A percentile compares a stretch with the other conserved stretches of the same genome.
phyloP scores from a whole-genome alignment of 2,797 vertebrate genomes.

The Scomberomorus guttatus region DNA sequence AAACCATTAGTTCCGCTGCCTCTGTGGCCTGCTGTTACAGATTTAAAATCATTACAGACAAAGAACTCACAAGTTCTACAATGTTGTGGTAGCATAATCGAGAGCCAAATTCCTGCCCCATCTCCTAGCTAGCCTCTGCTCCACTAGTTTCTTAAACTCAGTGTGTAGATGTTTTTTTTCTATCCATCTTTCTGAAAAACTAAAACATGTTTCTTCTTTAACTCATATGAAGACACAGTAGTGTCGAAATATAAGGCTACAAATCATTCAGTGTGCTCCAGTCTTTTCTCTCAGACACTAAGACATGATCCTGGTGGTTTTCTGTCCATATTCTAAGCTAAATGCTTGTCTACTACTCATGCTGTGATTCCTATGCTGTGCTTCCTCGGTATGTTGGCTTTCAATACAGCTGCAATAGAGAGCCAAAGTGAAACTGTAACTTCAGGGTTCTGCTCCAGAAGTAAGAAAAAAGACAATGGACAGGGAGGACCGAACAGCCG shows the following conservation, averaged over 20 bases:
- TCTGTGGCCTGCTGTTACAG: slow-evolving; percentile 36
- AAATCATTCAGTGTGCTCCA: not conserved
- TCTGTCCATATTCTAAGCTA: not conserved
- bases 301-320: too few relatives aligned
- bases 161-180: not conserved
- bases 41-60: slow-evolving; percentile 46
- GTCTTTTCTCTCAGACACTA: too few relatives aligned
- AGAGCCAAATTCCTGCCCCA: slow-evolving; percentile 10
- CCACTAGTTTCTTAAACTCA: not conserved
- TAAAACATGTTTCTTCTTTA: not conserved
- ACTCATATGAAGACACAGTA: too few relatives aligned
- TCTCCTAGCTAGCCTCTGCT: not conserved
- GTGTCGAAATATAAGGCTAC: not conserved
- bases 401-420: not conserved
- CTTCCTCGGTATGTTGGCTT: not conserved
- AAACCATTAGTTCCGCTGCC: slow-evolving; percentile 70
- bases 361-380: not conserved
- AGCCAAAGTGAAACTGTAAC: not conserved
- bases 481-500: too few relatives aligned
- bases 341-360: not conserved
- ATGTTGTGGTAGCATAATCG: not conserved
- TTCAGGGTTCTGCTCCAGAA: too few relatives aligned
- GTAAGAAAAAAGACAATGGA: too few relatives aligned
- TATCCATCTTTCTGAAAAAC: slow-evolving; percentile 6
- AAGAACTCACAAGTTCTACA: slow-evolving; percentile 14